Evolutionary conservation across 1,140 invertebrate species (phyloP).

Genomic region (Macrobrachium rosenbergii): DNA sequence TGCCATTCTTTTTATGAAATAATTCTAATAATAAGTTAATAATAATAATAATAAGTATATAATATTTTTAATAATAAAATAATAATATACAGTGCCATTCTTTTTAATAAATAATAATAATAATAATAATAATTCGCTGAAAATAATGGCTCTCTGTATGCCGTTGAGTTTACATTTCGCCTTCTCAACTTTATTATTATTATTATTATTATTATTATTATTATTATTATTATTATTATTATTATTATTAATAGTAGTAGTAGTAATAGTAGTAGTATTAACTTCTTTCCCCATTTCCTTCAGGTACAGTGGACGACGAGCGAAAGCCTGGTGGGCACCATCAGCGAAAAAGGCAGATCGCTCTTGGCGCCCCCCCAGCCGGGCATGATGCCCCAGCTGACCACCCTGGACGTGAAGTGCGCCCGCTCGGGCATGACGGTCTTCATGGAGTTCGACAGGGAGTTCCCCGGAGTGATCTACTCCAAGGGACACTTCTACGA

Average conservation of each 20-base stretch:
- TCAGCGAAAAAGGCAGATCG: neutral
- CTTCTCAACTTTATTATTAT: too few relatives aligned
- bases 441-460: constrained; percentile 76
- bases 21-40: neutral
- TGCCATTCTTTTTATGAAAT: too few relatives aligned
- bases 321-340: neutral
- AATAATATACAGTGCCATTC: too few relatives aligned
- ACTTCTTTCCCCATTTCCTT: neutral
- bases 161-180: too few relatives aligned
- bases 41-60: neutral
- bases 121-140: too few relatives aligned
- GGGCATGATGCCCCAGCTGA: constrained; percentile 69
- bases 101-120: neutral
- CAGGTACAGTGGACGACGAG: constrained; percentile 3
- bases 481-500: constrained; percentile 80
- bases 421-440: constrained; percentile 76
- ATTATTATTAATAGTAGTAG: neutral
- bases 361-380: neutral
- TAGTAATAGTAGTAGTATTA: too few relatives aligned
- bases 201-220: too few relatives aligned
- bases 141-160: too few relatives aligned
- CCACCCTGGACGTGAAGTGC: constrained; percentile 78
- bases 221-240: too few relatives aligned
- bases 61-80: constrained; percentile 19
- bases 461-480: constrained; percentile 81